Evolutionary conservation across 2,113 vertebrate genomes (phyloP).

Genomic region (Gymnogyps californianus): DNA sequence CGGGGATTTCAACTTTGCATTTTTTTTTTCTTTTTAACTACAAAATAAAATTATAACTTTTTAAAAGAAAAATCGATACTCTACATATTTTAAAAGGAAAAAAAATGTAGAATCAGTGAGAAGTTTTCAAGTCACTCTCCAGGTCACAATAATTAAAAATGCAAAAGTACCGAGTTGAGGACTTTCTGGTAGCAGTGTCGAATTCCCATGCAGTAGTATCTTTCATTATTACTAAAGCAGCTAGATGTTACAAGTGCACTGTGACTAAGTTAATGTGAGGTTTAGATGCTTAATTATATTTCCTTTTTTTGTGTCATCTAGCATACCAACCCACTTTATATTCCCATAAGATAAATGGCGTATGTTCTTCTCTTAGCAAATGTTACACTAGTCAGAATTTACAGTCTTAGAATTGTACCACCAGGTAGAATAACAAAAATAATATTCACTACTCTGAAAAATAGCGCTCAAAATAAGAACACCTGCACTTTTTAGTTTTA

Average conservation of each 20-base stretch:
- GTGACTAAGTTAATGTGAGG: background rate
- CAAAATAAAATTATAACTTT: background rate
- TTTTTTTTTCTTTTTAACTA: background rate
- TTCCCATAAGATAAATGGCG: background rate
- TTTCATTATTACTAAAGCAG: background rate
- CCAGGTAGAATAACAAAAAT: background rate
- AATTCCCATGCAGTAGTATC: background rate
- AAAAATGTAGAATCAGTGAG: background rate
- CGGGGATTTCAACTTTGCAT: background rate
- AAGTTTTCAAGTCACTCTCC: background rate
- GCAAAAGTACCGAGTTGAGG: background rate
- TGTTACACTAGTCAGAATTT: background rate
- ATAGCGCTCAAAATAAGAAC: background rate
- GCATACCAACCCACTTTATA: background rate
- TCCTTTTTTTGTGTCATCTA: background rate
- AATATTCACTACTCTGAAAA: background rate
- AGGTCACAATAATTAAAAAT: background rate
- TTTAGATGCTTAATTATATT: background rate
- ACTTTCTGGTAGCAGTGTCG: background rate
- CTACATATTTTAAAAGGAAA: background rate
- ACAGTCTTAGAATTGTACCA: background rate
- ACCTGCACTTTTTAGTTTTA: background rate
- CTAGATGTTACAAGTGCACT: background rate
- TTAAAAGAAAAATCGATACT: rapidly evolving
- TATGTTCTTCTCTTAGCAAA: background rate